Evolutionary conservation across 2,888 invertebrate genomes (phyloP).

Genomic region (Beris morrisii): DNA sequence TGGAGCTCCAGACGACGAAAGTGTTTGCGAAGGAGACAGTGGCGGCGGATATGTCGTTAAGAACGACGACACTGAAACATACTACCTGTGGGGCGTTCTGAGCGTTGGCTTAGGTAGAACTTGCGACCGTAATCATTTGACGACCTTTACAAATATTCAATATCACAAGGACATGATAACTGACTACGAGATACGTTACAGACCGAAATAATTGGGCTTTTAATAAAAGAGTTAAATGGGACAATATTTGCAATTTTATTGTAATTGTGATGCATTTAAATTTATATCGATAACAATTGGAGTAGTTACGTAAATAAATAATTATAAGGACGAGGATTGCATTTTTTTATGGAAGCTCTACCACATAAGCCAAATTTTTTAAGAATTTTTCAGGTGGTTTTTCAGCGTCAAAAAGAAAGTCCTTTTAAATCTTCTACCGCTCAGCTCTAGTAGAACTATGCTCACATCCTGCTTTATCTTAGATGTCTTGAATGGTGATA

Average conservation of each 20-base stretch:
- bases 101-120: conserved; percentile 40
- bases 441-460: no score
- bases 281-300: not conserved
- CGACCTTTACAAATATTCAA: conserved; percentile 41
- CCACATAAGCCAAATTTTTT: no score
- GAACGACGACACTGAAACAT: conserved; percentile 22
- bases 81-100: conserved; percentile 45
- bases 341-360: no score
- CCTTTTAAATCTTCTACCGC: no score
- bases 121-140: conserved; percentile 28
- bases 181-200: conserved; percentile 16
- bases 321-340: no score
- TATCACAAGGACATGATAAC: conserved; percentile 31
- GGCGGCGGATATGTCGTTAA: conserved; percentile 41
- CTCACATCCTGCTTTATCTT: no score
- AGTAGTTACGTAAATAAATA: not conserved
- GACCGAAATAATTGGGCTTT: conserved; percentile 14
- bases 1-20: conserved; percentile 38
- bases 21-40: conserved; percentile 41
- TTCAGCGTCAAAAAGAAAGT: no score
- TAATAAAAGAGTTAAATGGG: no score
- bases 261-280: no score
- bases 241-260: no score
- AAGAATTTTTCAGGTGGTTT: no score
- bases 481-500: no score